Percentiles rank a stretch among this genome's conserved stretches.
These are phyloP conservation scores for Argyrosomus regius DNA, from an alignment of 2,797 vertebrate species.

Conservation along the genomic window DNA sequence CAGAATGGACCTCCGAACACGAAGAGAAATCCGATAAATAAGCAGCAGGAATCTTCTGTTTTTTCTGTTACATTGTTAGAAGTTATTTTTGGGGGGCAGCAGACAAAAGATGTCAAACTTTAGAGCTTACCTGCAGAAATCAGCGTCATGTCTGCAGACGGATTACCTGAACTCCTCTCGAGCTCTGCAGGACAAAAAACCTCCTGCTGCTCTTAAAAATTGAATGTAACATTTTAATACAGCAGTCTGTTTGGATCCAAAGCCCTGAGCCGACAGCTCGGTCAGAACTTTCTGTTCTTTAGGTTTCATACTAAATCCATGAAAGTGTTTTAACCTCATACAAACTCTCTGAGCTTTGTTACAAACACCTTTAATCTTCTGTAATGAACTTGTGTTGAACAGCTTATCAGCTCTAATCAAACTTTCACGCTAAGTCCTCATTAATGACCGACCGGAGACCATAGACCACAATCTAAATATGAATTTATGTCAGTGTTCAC, in stretches of 20 bases:
- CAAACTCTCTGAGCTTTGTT: slow-evolving; percentile 1
- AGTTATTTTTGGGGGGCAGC: fast-evolving
- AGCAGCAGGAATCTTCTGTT: background rate
- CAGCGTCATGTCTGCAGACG: background rate
- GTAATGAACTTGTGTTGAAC: background rate
- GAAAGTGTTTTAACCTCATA: no score
- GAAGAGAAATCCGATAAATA: background rate
- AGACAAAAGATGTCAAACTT: background rate
- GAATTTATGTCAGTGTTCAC: no score
- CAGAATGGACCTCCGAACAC: background rate
- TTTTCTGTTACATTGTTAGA: background rate
- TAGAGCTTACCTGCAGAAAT: background rate
- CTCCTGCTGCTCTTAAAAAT: background rate
- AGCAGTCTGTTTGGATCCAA: background rate
- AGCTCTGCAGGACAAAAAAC: slow-evolving; percentile 1
- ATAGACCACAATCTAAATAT: no score
- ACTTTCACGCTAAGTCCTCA: background rate
- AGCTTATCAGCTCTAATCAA: background rate
- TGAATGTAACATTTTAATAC: background rate
- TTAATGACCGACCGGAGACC: background rate
- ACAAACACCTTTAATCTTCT: background rate
- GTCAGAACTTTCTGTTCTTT: background rate
- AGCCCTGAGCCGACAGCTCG: background rate
- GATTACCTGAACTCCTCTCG: background rate
- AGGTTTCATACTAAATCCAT: background rate